Percentiles rank a stretch among this genome's conserved stretches.
Evolutionary conservation across 2,888 invertebrate genomes (phyloP).

Genomic region (Polydrusus pterygomalis): DNA sequence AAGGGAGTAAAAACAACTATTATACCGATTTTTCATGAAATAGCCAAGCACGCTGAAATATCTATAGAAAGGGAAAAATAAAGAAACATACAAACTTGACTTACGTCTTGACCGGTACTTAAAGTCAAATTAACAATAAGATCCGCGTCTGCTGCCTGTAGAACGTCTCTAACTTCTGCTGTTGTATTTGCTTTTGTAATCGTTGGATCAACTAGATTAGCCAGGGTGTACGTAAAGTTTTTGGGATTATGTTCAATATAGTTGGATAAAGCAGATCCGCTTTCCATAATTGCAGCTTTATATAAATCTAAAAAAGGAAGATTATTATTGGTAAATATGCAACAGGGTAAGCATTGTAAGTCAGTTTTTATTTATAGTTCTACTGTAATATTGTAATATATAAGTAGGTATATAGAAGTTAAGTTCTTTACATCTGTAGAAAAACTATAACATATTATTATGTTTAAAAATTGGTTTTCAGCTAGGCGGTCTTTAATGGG

Average conservation of each 20-base stretch:
- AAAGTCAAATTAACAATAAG: constrained; percentile 21
- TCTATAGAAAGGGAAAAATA: too few species aligned
- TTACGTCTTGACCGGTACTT: constrained; percentile 4
- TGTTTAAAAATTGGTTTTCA: too few species aligned
- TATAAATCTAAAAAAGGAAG: constrained; percentile 53
- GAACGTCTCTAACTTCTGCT: constrained; percentile 22
- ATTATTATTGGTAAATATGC: not conserved
- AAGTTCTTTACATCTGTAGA: too few species aligned
- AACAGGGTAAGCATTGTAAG: too few species aligned
- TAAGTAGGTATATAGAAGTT: too few species aligned
- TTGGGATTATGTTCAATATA: constrained; percentile 49
- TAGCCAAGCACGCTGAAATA: too few species aligned
- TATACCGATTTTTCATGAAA: too few species aligned
- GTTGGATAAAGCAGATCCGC: constrained; percentile 55
- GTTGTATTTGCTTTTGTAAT: constrained; percentile 32
- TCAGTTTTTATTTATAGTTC: too few species aligned
- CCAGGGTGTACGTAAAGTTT: constrained; percentile 52
- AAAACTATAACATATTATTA: too few species aligned
- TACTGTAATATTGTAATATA: too few species aligned
- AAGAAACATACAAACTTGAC: not conserved
- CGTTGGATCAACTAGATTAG: constrained; percentile 39
- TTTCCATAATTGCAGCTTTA: constrained; percentile 57
- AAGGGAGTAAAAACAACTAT: not conserved
- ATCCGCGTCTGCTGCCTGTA: constrained; percentile 48
- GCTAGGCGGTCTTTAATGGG: too few species aligned